Evolutionary conservation across 2,888 invertebrate species (phyloP).

Genomic region (Erannis defoliaria): DNA sequence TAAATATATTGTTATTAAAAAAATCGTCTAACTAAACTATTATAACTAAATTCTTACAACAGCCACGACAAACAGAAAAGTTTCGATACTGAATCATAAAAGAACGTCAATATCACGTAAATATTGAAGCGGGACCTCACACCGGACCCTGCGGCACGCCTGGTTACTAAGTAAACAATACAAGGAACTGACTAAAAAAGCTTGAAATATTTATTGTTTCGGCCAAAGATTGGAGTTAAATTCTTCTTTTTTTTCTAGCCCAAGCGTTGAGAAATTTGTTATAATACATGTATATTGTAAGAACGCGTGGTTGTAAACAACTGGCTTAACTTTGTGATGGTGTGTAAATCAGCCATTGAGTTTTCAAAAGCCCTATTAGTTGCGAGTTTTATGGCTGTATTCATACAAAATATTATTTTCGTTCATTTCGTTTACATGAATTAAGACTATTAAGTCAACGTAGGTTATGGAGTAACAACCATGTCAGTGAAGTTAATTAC

Average conservation of each 20-base stretch:
- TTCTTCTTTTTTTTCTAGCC: conserved; percentile 45
- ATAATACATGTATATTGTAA: conserved; percentile 14
- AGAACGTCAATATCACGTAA: conserved; percentile 43
- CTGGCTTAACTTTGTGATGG: conserved; percentile 25
- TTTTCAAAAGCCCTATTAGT: conserved; percentile 2
- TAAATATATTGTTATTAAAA: too few species aligned
- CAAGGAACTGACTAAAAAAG: conserved; percentile 45
- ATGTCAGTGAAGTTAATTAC: conserved; percentile 5
- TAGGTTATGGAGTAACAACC: not conserved
- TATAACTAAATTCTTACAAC: not conserved
- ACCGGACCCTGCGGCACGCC: conserved; percentile 44
- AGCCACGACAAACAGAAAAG: conserved; percentile 13
- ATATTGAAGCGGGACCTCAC: conserved; percentile 54
- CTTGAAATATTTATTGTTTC: conserved; percentile 57
- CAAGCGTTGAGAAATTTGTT: conserved; percentile 25
- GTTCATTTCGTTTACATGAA: not conserved
- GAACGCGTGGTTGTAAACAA: conserved; percentile 9
- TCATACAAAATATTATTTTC: not conserved
- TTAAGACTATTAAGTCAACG: not conserved
- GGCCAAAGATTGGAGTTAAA: conserved; percentile 56
- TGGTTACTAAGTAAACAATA: conserved; percentile 61
- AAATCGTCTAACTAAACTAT: too few species aligned
- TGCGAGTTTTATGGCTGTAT: not conserved
- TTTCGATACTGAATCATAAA: conserved; percentile 19
- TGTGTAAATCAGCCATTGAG: conserved; percentile 19